phyloP scores from a whole-genome alignment of 2,113 vertebrate genomes.

The Cervus canadensis region DNA sequence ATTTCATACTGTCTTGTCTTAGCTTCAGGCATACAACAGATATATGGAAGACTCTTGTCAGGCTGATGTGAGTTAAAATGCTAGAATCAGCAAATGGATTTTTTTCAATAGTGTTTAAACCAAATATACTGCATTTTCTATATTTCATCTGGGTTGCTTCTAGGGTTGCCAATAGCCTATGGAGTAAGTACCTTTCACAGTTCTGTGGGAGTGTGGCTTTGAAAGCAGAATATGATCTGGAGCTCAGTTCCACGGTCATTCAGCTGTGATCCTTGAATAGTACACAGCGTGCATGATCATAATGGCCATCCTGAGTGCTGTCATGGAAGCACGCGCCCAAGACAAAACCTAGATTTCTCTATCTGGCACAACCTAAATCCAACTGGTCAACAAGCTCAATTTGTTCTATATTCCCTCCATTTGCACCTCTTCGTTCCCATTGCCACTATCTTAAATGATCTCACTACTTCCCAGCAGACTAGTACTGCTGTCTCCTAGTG shows the following conservation, averaged over 20 bases:
- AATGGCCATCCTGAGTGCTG: not conserved
- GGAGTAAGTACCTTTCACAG: not conserved
- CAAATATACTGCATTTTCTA: not conserved
- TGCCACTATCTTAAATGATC: not conserved
- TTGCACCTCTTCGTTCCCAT: not conserved
- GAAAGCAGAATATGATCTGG: not conserved
- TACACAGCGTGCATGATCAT: not conserved
- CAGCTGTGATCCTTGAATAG: fast-evolving
- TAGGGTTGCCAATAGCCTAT: not conserved
- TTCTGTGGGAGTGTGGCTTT: not conserved
- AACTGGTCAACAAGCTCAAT: not conserved
- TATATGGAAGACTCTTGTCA: not conserved
- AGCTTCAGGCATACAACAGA: not conserved
- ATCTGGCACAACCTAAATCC: not conserved
- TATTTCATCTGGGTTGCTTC: not conserved
- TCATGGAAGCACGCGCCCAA: not conserved
- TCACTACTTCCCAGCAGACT: not conserved
- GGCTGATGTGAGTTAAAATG: not conserved
- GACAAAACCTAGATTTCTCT: not conserved
- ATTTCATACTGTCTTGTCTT: not conserved
- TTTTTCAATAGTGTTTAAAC: not conserved
- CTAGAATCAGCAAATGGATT: not conserved
- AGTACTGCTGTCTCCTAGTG: not conserved
- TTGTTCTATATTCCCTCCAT: not conserved
- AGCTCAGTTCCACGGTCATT: not conserved